Evolutionary conservation across 2,888 invertebrate species (phyloP), one percentile per base, ranked within the genome.

Genomic region (Eupithecia pulchellata): DNA sequence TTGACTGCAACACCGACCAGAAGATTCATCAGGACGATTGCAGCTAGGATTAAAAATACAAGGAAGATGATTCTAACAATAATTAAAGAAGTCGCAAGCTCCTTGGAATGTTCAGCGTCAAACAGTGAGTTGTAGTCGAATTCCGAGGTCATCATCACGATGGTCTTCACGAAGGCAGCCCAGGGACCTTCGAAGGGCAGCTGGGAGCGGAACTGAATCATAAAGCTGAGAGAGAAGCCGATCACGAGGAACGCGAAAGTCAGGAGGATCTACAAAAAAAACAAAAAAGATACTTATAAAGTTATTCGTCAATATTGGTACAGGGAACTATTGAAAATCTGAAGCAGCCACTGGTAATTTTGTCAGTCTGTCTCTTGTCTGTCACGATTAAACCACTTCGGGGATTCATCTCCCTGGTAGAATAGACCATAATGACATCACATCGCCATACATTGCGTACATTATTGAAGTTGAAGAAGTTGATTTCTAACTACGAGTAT

Each of bases 61-160:
- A 95, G 82, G 77, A 95, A 95, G 34, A 95, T 91, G 0, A 95
- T 78, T 64, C 95, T 87, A 0, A 95, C 91, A 36, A 95, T 84
- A 47, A 92, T 81, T 27, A 92, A 82, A 1, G 91, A 94, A 0
- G 91, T 89, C 1, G 90, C 89, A 0, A 91, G 83, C 74, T 91
- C 85, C 71, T 86, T 81, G 1, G 89, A 85, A 74, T 92, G 89
- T n/a, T 87, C 86, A 70, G 92, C 87, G 67, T 93, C 92, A 66
- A 95, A 95, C 11, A 95, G 81, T 5, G 91, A 89, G 11, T 78
- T 86, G 78, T 95, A 95, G 75, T 95, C 95, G 64, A 95, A 95
- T 78, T 95, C 95, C 68, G 95, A 95, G 8, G 95, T 95, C 95
- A 95, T 95, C 95, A 95, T 95, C 11, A 95, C 95, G 57, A 95